Evolutionary conservation across 2,113 vertebrate genomes (phyloP).

Genomic region (Oreochromis tanganicae): DNA sequence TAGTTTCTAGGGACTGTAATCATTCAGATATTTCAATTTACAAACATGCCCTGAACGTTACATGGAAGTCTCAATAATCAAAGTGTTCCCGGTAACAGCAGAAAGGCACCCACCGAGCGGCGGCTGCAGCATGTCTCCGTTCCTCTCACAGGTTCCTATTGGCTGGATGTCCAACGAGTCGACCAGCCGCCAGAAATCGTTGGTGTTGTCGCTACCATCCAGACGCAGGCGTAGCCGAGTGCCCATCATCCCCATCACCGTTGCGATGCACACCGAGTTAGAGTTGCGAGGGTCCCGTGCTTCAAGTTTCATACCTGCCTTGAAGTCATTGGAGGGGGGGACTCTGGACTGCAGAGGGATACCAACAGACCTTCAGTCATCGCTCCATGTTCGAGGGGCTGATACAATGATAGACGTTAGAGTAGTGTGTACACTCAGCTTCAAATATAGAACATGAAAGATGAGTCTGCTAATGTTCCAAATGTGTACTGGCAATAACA

Average conservation of each 20-base stretch:
- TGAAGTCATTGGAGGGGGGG: slow-evolving; percentile 90
- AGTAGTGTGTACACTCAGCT: background rate
- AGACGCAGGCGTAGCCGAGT: slow-evolving; percentile 84
- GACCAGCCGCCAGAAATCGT: slow-evolving; percentile 95
- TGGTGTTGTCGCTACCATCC: slow-evolving; percentile 93
- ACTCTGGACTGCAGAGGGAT: slow-evolving; percentile 77
- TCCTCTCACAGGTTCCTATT: slow-evolving; percentile 91
- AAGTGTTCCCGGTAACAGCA: background rate
- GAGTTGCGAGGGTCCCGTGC: slow-evolving; percentile 89
- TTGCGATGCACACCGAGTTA: slow-evolving; percentile 91
- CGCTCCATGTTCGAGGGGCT: background rate
- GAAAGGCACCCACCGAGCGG: slow-evolving; percentile 78
- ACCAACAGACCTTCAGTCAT: background rate
- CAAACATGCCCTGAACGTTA: background rate
- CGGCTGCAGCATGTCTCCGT: slow-evolving; percentile 93
- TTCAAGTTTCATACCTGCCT: slow-evolving; percentile 95
- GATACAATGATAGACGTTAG: background rate
- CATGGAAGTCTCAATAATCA: background rate
- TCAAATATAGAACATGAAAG: background rate
- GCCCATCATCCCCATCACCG: slow-evolving; percentile 88
- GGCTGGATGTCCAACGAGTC: slow-evolving; percentile 93
- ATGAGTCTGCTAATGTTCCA: background rate
- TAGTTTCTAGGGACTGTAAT: background rate
- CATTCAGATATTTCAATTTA: background rate
- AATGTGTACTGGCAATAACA: background rate